phyloP scores from a whole-genome alignment of 2,888 invertebrate genomes.

The Folsomia candida region DNA sequence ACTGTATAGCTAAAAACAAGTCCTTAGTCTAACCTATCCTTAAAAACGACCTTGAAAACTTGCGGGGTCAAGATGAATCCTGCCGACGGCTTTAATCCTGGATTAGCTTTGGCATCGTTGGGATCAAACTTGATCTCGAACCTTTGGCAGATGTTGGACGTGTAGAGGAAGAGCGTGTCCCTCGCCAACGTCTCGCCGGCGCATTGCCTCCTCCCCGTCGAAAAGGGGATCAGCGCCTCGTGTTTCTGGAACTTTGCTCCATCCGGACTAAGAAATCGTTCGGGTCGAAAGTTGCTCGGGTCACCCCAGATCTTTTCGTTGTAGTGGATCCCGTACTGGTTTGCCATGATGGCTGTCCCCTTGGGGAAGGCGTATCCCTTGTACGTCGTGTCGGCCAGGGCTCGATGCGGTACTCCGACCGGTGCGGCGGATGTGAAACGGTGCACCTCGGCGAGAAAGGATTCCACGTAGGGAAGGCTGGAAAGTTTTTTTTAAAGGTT shows the following conservation, averaged over 20 bases:
- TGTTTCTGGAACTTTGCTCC: no score
- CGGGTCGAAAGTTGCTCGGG: background rate
- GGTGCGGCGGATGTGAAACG: background rate
- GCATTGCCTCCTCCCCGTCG: background rate
- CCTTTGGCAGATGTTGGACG: background rate
- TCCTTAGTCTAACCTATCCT: background rate
- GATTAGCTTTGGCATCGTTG: background rate
- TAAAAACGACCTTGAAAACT: background rate
- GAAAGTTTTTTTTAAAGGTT: no score
- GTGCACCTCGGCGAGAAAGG: background rate
- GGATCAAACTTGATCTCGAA: background rate
- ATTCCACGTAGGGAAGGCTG: background rate
- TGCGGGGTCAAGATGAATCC: background rate
- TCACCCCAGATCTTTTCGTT: background rate
- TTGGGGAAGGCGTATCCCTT: background rate
- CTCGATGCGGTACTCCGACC: background rate
- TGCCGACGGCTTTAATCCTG: background rate
- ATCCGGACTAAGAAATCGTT: background rate
- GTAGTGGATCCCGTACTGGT: background rate
- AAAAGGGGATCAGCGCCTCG: slow-evolving; percentile 1
- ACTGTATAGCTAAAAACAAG: no score
- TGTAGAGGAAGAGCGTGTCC: background rate
- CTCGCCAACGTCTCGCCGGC: background rate
- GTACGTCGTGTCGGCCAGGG: background rate
- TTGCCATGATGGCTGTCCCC: background rate